phyloP scores from a whole-genome alignment of 2,888 invertebrate genomes.

The Physocephala rufipes region DNA sequence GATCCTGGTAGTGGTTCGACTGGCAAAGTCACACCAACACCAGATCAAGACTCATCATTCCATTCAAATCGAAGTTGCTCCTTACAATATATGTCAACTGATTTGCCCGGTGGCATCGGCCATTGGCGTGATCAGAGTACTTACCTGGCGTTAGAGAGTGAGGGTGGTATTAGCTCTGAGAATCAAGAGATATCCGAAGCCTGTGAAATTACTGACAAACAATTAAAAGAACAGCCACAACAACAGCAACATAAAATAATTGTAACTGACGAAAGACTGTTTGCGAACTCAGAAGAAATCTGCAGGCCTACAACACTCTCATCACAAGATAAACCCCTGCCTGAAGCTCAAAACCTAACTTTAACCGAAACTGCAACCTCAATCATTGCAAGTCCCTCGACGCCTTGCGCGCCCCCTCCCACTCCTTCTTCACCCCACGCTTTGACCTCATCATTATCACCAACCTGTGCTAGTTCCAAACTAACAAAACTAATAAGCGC shows the following conservation, averaged over 20 bases:
- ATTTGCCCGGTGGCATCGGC: constrained; percentile 81
- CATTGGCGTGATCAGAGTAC: constrained; percentile 85
- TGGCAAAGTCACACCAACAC: constrained; percentile 61
- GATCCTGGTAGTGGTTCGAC: constrained; percentile 73
- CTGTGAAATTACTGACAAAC: constrained; percentile 16
- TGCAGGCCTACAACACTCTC: not conserved
- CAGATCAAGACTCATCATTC: constrained; percentile 49
- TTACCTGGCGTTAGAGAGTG: constrained; percentile 72
- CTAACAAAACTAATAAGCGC: constrained; percentile 62
- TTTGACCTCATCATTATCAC: constrained; percentile 40
- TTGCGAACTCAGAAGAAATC: constrained; percentile 14
- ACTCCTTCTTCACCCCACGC: constrained; percentile 29
- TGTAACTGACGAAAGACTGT: constrained; percentile 30
- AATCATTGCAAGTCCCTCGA: constrained; percentile 34
- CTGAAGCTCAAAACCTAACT: constrained; percentile 42
- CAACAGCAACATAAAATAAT: constrained; percentile 28
- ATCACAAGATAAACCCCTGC: not conserved
- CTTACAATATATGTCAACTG: constrained; percentile 75
- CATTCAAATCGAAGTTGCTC: constrained; percentile 62
- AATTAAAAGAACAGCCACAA: constrained; percentile 35
- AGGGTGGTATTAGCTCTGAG: constrained; percentile 22
- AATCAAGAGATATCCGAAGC: constrained; percentile 32
- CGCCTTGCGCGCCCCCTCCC: constrained; percentile 36
- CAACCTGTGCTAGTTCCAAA: constrained; percentile 56
- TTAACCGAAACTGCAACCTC: constrained; percentile 35